These are phyloP conservation scores for Myathropa florea DNA, from an alignment of 2,888 invertebrate genomes.

Conservation along the genomic window DNA sequence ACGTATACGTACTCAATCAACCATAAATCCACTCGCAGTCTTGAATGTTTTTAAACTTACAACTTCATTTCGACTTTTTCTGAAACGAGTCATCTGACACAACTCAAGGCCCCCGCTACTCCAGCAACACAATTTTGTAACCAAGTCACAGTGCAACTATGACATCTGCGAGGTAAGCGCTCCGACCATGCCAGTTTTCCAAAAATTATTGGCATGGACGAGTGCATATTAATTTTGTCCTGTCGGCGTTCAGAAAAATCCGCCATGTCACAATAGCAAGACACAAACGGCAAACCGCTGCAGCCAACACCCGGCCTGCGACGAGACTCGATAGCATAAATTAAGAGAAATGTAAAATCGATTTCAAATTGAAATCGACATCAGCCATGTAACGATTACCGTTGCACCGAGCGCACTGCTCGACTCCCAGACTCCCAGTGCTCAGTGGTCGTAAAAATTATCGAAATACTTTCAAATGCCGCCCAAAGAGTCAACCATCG, in stretches of 20 bases:
- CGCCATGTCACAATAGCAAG: slow-evolving; percentile 38
- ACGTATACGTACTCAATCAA: background rate
- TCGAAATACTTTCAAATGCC: slow-evolving; percentile 70
- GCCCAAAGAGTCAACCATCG: slow-evolving; percentile 54
- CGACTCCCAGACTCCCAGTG: slow-evolving; percentile 22
- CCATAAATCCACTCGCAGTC: slow-evolving; percentile 42
- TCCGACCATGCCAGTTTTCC: background rate
- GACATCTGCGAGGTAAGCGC: background rate
- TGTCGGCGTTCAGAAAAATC: slow-evolving; percentile 27
- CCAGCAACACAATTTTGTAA: slow-evolving; percentile 34
- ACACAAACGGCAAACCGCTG: slow-evolving; percentile 22
- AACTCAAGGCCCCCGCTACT: background rate
- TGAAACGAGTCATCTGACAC: background rate
- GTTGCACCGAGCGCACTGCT: slow-evolving; percentile 1
- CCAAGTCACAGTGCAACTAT: background rate
- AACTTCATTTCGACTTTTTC: slow-evolving; percentile 18
- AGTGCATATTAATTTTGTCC: slow-evolving; percentile 47
- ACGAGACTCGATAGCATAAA: slow-evolving; percentile 51
- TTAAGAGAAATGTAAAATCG: slow-evolving; percentile 69
- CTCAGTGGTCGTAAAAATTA: slow-evolving; percentile 61
- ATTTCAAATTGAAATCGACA: slow-evolving; percentile 66
- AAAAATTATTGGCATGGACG: slow-evolving; percentile 34
- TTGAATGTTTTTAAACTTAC: slow-evolving; percentile 28
- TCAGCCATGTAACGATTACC: slow-evolving; percentile 54
- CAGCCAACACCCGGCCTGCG: slow-evolving; percentile 24